Evolutionary conservation across 2,888 invertebrate species (phyloP).

Genomic region (Myathropa florea): DNA sequence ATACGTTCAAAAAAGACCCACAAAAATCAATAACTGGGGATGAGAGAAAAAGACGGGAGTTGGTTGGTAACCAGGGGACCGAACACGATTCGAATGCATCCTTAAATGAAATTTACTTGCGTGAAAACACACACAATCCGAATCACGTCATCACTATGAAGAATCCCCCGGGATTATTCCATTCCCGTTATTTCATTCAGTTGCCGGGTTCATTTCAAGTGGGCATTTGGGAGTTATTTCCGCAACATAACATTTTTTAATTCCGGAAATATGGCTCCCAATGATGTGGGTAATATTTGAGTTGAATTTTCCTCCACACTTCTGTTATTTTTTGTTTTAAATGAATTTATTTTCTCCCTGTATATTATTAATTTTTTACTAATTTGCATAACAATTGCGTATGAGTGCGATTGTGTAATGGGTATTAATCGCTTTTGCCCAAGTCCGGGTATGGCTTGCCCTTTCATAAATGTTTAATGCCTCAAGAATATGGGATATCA

Average conservation of each 20-base stretch:
- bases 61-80: neutral
- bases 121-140: constrained; percentile 19
- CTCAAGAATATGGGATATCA: constrained; percentile 5
- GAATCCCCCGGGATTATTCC: constrained; percentile 41
- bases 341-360: constrained; percentile 13
- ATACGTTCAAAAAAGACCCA: neutral
- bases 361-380: constrained; percentile 30
- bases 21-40: neutral
- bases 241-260: constrained; percentile 18
- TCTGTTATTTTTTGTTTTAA: neutral
- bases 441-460: constrained; percentile 1
- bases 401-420: constrained; percentile 41
- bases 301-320: neutral
- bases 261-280: constrained; percentile 17
- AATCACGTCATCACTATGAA: constrained; percentile 52
- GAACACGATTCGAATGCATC: constrained; percentile 11
- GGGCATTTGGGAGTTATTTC: constrained; percentile 43
- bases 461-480: constrained; percentile 10
- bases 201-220: constrained; percentile 16
- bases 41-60: neutral
- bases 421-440: constrained; percentile 19
- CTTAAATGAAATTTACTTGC: constrained; percentile 44
- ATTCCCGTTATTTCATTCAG: constrained; percentile 37
- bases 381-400: constrained; percentile 61
- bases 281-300: constrained; percentile 12